Evolutionary conservation across 2,113 vertebrate species (phyloP).

Genomic region (Hippolais icterina): DNA sequence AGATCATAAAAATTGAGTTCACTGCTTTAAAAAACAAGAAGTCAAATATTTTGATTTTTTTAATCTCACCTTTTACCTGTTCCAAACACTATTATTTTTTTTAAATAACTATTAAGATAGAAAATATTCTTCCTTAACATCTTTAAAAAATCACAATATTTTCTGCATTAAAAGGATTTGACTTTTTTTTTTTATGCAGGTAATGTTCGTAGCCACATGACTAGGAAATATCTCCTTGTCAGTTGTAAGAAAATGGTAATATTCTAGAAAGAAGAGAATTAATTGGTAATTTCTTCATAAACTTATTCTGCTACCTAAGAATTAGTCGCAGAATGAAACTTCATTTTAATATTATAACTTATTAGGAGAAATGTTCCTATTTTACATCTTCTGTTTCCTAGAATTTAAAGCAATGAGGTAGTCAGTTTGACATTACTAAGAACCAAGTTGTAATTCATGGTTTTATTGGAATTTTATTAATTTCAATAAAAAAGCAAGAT

Average conservation of each 20-base stretch:
- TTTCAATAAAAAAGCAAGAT: background rate
- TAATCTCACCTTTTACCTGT: background rate
- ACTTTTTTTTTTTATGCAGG: background rate
- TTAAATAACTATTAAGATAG: background rate
- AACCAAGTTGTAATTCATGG: background rate
- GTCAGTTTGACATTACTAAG: background rate
- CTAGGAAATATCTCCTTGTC: background rate
- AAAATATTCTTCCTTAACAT: background rate
- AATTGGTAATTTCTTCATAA: background rate
- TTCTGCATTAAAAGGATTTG: background rate
- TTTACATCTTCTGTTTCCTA: background rate
- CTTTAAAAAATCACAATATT: background rate
- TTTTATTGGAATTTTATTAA: background rate
- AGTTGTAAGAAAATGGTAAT: background rate
- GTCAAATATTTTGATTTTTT: fast-evolving
- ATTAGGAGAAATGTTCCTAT: background rate
- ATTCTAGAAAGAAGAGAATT: background rate
- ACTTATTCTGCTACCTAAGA: background rate
- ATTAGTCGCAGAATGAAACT: background rate
- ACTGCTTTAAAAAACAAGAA: background rate
- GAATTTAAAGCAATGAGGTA: background rate
- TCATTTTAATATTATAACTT: background rate
- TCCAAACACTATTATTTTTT: background rate
- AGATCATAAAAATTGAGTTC: background rate
- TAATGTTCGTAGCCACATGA: background rate